Percentiles rank a stretch among this genome's conserved stretches.
Conservation (phyloP, 2,888 invertebrate species). For the Pemphredon lugubris region DNA sequence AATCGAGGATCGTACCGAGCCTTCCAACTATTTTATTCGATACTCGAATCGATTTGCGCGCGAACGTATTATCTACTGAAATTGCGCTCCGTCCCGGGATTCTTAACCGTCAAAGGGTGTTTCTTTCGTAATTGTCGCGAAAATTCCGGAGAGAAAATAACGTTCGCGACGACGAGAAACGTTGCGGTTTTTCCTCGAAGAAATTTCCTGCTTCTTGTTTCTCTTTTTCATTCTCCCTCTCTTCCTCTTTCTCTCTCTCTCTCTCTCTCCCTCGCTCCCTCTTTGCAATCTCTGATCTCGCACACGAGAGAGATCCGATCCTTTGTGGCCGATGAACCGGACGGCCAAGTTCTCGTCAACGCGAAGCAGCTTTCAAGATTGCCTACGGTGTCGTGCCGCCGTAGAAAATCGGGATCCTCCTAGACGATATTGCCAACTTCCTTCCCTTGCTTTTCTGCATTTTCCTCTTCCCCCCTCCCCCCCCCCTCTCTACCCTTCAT, state of each 20-base stretch:
- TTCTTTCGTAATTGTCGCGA: too few species aligned
- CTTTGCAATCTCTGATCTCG: conserved; percentile 36
- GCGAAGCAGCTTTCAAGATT: conserved; percentile 59
- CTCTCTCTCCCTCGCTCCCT: not conserved
- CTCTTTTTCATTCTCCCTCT: conserved; percentile 13
- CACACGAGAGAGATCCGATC: conserved; percentile 37
- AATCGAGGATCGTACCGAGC: too few species aligned
- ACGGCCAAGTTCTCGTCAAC: conserved; percentile 51
- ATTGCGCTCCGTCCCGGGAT: too few species aligned
- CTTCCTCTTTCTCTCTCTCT: not conserved
- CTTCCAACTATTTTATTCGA: too few species aligned
- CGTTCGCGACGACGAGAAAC: too few species aligned
- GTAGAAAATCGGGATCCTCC: conserved; percentile 62
- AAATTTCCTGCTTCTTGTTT: conserved; percentile 5
- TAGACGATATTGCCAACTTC: conserved; percentile 63
- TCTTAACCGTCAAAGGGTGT: too few species aligned
- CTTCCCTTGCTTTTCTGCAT: conserved; percentile 45
- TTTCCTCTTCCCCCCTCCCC: conserved; percentile 26
- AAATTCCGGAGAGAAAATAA: too few species aligned
- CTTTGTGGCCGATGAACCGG: conserved; percentile 59
- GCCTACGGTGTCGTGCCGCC: conserved; percentile 46
- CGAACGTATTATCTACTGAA: too few species aligned
- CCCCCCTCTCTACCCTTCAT: not conserved
- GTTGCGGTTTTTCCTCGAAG: too few species aligned
- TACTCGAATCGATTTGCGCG: too few species aligned